Evolutionary conservation across 2,888 invertebrate genomes (phyloP), one percentile per base, ranked within the genome.

Genomic region (Leucoptera coffeella): DNA sequence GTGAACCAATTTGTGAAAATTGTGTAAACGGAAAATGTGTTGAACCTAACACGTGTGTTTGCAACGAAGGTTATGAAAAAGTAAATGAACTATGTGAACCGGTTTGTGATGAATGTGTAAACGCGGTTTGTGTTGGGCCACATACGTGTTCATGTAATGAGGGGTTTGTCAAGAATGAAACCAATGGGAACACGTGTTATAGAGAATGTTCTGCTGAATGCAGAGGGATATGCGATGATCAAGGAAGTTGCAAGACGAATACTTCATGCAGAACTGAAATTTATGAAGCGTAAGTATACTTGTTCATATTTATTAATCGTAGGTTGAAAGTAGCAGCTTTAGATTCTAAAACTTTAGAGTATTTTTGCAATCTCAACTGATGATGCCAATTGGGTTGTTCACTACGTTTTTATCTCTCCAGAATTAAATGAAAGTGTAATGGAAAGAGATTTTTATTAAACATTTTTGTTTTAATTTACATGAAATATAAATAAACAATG

Each of bases 1-100:
- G 38, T 28, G 23, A 30, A 20, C 38, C 38, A 21, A 27, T 21
- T 14, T 35, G 30, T 34, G 35, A 40, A 2, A 15, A 26, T 4
- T 44, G 41, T 29, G 41, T 39, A 3, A 74, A 76, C 34, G 80
- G 79, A 13, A 56, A 59, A 23, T 82, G 81, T 40, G 64, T 71
- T 0, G 73, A 71, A 0, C 78, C 80, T 0, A 75, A 77, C 24
- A 50, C 61, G 2, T 82, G 82, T 43, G 57, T 46, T 14, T 82
- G 82, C 38, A 49, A 58, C 12, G 38, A 49, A 3, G 80, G 79
- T 1, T 80, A 61, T 37, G 42, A 50, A 6, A 54, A 56, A 30
- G 15, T 15, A 6, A 31, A 35, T 4, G 38, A 33, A n/a, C 33
- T 22, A 15, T 51, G 56, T 30, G 25, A 29, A 4, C 50, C 55